Evolutionary conservation across 2,113 vertebrate genomes (phyloP).

Genomic region (Coturnix japonica): DNA sequence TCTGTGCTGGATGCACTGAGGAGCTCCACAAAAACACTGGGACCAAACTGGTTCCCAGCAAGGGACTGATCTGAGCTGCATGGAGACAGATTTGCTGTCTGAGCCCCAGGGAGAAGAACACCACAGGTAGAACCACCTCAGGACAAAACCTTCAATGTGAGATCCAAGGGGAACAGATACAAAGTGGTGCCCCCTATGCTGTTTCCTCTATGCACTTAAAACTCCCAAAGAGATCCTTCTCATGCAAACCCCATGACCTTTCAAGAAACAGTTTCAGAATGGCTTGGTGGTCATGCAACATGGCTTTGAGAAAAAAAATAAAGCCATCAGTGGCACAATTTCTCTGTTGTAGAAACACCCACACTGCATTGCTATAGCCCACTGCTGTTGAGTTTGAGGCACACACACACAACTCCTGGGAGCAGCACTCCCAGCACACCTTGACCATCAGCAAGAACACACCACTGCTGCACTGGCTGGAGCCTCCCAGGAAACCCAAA

Average conservation of each 20-base stretch:
- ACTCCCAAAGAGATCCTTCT: background rate
- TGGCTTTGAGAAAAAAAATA: background rate
- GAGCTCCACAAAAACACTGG: background rate
- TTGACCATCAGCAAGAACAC: background rate
- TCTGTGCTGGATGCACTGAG: rapidly evolving
- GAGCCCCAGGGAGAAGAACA: background rate
- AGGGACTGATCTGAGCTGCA: background rate
- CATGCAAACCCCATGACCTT: background rate
- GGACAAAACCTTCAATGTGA: background rate
- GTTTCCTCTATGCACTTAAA: background rate
- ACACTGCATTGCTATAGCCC: background rate
- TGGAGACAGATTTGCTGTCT: background rate
- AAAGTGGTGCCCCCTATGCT: background rate
- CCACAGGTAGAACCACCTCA: rapidly evolving
- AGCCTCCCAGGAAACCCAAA: background rate
- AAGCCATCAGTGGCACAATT: background rate
- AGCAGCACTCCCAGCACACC: rapidly evolving
- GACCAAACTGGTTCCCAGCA: background rate
- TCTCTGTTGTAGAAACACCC: background rate
- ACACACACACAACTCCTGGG: background rate
- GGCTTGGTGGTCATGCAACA: background rate
- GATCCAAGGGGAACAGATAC: background rate
- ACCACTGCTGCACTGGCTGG: background rate
- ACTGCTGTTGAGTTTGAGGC: background rate
- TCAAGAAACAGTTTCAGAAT: background rate